Base-by-base conservation (phyloP, 2,797 vertebrate genomes). In the Lacerta viridis region DNA sequence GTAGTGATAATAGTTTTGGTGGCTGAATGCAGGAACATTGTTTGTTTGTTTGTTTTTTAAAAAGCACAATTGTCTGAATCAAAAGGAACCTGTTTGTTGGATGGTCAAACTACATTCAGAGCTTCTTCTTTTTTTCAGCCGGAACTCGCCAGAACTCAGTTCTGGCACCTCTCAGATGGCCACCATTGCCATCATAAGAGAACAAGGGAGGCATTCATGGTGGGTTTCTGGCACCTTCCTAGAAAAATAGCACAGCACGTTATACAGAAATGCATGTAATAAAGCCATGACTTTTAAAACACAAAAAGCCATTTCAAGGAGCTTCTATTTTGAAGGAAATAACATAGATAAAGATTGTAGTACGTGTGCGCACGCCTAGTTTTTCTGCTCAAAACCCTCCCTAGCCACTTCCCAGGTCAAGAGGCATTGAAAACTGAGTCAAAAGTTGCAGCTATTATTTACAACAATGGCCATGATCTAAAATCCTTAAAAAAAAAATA, bases 401-500 rank as follows among this genome's bases (percentile, higher is more conserved):
- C 43, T 7, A n/a, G 36, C 27, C 61, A 6, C 17, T 29, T 3
- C 36, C 29, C 36, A 2, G 7, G 41, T 80, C 50, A 18, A n/a
- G 17, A 33, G 33, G 4, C 11, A 10, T n/a, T 72, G 20, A 1
- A 79, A 27, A 69, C 59, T 72, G 36, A 80, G n/a, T 61, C 7
- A 82, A 87, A 59, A 82, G 36, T 15, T 46, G 36, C 10, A 41
- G 61, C 2, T 8, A 68, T 20, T 20, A 43, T 68, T 71, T 25
- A 46, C 29, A 50, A 55, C 9, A 50, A 68, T 15, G 36, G 17
- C n/a, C 29, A 15, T 81, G 55, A n/a, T 46, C 61, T 41, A 43
- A 74, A 75, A 80, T n/a, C 43, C 36, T 18, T 41, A 9, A 74
- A 87, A 87, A 74, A 87, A 87, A 61, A 46, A 59, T n/a, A 59